A percentile compares a stretch with the other conserved stretches of the same genome.
Conservation (phyloP, 2,888 invertebrate genomes). For the Theretra japonica region DNA sequence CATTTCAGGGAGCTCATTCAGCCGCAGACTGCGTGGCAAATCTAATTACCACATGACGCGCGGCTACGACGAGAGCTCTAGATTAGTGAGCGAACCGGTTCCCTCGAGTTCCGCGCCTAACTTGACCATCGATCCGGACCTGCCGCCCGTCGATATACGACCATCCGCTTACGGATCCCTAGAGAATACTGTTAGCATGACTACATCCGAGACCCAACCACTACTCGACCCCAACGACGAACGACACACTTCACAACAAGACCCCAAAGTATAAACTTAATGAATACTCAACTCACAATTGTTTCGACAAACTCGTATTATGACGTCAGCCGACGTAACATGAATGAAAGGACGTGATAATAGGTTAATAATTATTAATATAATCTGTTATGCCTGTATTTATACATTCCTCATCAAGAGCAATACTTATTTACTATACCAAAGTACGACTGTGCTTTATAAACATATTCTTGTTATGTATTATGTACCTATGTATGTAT, state of each 20-base stretch:
- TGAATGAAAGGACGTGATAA: slow-evolving; percentile 30
- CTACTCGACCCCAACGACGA: slow-evolving; percentile 53
- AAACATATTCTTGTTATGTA: slow-evolving; percentile 34
- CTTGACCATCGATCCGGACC: slow-evolving; percentile 59
- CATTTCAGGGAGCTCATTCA: slow-evolving; percentile 88
- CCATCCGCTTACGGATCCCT: slow-evolving; percentile 74
- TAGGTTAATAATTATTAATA: slow-evolving; percentile 34
- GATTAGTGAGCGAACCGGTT: slow-evolving; percentile 65
- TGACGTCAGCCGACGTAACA: neutral
- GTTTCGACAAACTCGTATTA: neutral
- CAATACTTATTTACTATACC: slow-evolving; percentile 37
- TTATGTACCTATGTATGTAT: slow-evolving; percentile 40
- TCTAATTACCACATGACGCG: slow-evolving; percentile 90
- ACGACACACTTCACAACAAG: slow-evolving; percentile 36
- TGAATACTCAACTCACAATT: neutral
- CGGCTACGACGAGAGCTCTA: slow-evolving; percentile 86
- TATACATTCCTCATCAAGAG: slow-evolving; percentile 41
- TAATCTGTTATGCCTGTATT: slow-evolving; percentile 32
- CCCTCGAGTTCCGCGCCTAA: slow-evolving; percentile 72
- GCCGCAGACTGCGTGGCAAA: slow-evolving; percentile 90
- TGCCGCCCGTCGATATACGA: slow-evolving; percentile 62
- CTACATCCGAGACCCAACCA: slow-evolving; percentile 68
- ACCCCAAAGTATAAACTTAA: slow-evolving; percentile 62
- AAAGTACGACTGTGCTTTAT: slow-evolving; percentile 43
- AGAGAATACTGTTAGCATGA: slow-evolving; percentile 61